Evolutionary conservation across 92 coral and sea anemone genomes (phyloP), one percentile per base, ranked within the genome.

Genomic region (Epizoanthus illoricatus): DNA sequence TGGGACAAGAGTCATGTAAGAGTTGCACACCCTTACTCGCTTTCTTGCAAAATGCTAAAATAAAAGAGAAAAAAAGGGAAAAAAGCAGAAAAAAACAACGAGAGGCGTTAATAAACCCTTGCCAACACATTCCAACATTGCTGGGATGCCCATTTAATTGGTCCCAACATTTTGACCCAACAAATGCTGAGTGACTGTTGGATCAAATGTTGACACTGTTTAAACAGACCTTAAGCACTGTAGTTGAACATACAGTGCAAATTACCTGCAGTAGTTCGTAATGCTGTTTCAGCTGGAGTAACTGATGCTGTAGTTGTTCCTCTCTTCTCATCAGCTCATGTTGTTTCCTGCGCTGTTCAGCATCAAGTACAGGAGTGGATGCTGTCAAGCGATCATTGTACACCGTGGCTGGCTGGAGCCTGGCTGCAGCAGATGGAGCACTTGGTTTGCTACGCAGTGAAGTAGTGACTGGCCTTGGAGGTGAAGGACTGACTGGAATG

Each of bases 331-430:
- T 85, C 41, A 95, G 89, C 45, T 91, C 89, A 8, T 95, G 98
- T 13, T 87, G 99, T 61, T 72, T 89, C 63, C 86, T 88, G 24
- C 97, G 87, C 74, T 96, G 96, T 39, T 89, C 98, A 41, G 87
- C 76, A 36, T 90, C 90, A 39, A 91, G 94, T 16, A 93, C 88
- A 40, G 99, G 99, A 69, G 99, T 96, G n/a, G 99, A 96, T 21
- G 99, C 90, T 28, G 92, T 95, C 18, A 96, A 86, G 15, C 97
- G 93, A 19, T 95, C 97, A 69, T 95, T 95, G 79, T 89, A 95
- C 12, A 58, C 84, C 7, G 84, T 76, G 62, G 58, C 69, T 74
- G 87, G 83, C 81, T 21, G 57, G 85, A 81, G 1, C 67, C 89
- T 65, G 43, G 54, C 39, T 72, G 24, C 6, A 58, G 68, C 4